Evolutionary conservation across 2,888 invertebrate species (phyloP).

Genomic region (Agriopis leucophaearia): DNA sequence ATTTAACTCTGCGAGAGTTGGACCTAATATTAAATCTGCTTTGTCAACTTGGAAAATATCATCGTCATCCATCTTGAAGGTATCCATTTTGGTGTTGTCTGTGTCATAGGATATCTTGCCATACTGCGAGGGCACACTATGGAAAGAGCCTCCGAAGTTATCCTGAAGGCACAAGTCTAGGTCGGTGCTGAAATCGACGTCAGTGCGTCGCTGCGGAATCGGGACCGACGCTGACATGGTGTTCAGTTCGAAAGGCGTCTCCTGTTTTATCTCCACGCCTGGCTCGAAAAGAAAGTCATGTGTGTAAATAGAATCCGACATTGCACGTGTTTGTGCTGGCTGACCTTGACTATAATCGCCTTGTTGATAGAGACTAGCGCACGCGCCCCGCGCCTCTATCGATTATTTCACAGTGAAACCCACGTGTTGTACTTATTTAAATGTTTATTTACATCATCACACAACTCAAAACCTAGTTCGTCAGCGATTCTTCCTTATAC

Average conservation of each 20-base stretch:
- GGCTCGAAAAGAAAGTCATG: conserved; percentile 88
- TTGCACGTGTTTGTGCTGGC: conserved; percentile 83
- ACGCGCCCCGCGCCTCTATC: conserved; percentile 81
- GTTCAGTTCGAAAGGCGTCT: conserved; percentile 81
- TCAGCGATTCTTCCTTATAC: conserved; percentile 8
- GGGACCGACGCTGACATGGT: conserved; percentile 88
- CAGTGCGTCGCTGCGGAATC: conserved; percentile 86
- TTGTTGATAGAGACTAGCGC: conserved; percentile 83
- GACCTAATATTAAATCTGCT: conserved; percentile 93
- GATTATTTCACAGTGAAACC: conserved; percentile 77
- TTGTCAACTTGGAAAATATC: conserved; percentile 96
- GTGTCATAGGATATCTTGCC: conserved; percentile 75
- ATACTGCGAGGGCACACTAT: conserved; percentile 75
- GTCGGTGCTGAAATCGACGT: conserved; percentile 85
- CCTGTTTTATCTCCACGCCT: conserved; percentile 88
- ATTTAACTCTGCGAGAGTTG: conserved; percentile 94
- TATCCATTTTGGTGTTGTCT: conserved; percentile 84
- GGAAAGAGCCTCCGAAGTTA: conserved; percentile 71
- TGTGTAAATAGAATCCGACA: conserved; percentile 88
- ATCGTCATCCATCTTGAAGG: conserved; percentile 94
- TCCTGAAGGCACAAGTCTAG: conserved; percentile 86
- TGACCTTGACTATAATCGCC: conserved; percentile 84
- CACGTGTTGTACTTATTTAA: conserved; percentile 72
- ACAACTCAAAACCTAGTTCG: conserved; percentile 39
- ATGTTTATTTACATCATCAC: conserved; percentile 52